phyloP scores from a whole-genome alignment of 2,888 invertebrate genomes.

The Steinernema carpocapsae region DNA sequence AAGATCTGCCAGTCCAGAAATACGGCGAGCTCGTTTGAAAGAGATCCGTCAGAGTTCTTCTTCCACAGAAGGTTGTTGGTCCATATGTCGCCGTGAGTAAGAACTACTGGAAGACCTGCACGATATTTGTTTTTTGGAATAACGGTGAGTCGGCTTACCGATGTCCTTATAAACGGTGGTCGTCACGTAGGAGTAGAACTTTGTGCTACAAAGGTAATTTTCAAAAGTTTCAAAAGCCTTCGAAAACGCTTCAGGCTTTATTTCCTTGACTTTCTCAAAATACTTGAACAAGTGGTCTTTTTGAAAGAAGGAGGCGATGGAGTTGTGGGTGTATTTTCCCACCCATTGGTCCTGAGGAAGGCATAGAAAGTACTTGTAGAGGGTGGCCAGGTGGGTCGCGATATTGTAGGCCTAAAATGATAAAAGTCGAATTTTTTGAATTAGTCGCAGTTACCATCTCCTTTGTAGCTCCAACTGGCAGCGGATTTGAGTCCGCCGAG shows the following conservation, averaged over 20 bases:
- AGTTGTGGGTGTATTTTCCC: neutral
- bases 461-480: neutral
- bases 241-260: neutral
- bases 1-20: slow-evolving; percentile 35
- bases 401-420: neutral
- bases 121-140: neutral
- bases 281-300: neutral
- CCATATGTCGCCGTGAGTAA: slow-evolving; percentile 30
- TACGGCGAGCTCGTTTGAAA: slow-evolving; percentile 25
- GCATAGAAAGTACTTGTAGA: slow-evolving; percentile 6
- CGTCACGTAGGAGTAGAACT: slow-evolving; percentile 6
- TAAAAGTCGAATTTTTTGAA: neutral
- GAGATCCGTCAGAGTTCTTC: slow-evolving; percentile 23
- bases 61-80: slow-evolving; percentile 32
- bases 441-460: neutral
- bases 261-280: neutral
- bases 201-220: too few species aligned
- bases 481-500: neutral
- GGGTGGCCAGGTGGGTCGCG: neutral
- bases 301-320: neutral
- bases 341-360: neutral
- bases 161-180: neutral
- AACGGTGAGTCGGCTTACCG: neutral
- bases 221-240: neutral
- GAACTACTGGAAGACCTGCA: neutral